These are phyloP conservation scores for Ochropacha duplaris DNA, from an alignment of 2,888 invertebrate species.

Conservation along the genomic window DNA sequence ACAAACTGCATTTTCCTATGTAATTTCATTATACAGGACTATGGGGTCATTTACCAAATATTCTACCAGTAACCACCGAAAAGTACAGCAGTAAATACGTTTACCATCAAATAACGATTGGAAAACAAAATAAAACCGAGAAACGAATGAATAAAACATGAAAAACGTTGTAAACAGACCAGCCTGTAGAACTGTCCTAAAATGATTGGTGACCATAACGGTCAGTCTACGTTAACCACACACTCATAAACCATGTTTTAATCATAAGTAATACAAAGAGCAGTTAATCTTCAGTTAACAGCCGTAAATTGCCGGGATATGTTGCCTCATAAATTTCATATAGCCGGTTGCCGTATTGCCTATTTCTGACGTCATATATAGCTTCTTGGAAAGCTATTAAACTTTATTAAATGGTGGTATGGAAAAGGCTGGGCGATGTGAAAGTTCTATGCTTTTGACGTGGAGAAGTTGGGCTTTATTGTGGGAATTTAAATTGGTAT, in stretches of 20 bases:
- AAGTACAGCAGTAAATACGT: too few relatives aligned
- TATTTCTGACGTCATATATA: background rate
- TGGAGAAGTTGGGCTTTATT: too few relatives aligned
- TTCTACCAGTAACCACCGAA: too few relatives aligned
- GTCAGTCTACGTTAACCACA: background rate
- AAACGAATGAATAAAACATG: background rate
- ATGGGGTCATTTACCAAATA: too few relatives aligned
- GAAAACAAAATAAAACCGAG: background rate
- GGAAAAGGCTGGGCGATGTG: background rate
- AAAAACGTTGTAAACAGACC: background rate
- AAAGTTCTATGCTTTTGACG: background rate
- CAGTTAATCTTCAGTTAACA: conserved; percentile 3
- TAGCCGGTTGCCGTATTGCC: background rate
- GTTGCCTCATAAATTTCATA: background rate
- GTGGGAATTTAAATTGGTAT: too few relatives aligned
- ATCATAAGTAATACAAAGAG: conserved; percentile 4
- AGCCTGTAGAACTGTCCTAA: background rate
- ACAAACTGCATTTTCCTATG: too few relatives aligned
- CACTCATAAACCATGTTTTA: background rate
- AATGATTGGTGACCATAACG: background rate
- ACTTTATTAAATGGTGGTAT: background rate
- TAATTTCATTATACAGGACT: too few relatives aligned
- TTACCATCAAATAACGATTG: background rate
- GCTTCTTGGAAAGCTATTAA: background rate
- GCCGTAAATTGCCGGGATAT: conserved; percentile 1